Percentiles rank a stretch among this genome's conserved stretches.
These are phyloP conservation scores for Lasioglossum oenotherae DNA, from an alignment of 2,888 invertebrate species.

Conservation along the genomic window DNA sequence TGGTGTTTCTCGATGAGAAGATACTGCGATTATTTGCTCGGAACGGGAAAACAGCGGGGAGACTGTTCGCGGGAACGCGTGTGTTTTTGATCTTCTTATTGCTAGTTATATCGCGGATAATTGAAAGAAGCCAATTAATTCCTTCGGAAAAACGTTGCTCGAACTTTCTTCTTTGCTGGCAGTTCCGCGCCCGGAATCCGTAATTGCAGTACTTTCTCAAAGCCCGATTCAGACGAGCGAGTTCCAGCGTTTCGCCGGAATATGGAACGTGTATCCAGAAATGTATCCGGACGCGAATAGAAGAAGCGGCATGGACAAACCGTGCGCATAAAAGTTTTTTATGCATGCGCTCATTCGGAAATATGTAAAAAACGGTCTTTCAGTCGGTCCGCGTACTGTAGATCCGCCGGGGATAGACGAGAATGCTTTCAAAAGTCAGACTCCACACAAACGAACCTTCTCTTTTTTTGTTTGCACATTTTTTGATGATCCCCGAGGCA, in stretches of 20 bases:
- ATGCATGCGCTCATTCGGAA: background rate
- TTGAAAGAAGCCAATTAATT: background rate
- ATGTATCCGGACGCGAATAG: background rate
- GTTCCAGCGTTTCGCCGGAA: background rate
- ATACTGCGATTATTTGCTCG: background rate
- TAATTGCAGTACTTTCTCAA: background rate
- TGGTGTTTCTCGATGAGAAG: background rate
- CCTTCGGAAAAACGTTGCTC: background rate
- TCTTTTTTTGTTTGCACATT: background rate
- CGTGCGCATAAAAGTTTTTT: background rate
- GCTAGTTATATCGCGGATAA: background rate
- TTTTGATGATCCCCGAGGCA: background rate
- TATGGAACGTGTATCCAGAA: background rate
- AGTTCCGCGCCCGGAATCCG: background rate
- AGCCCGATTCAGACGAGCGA: slow-evolving; percentile 15
- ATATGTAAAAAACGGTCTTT: background rate
- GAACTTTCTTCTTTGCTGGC: background rate
- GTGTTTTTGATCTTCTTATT: background rate
- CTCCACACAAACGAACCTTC: background rate
- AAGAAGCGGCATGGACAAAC: background rate
- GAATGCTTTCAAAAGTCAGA: background rate
- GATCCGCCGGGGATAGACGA: background rate
- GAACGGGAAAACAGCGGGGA: background rate
- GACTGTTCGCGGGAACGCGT: background rate
- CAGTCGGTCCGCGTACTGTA: background rate